phyloP scores from a whole-genome alignment of 2,888 invertebrate species.

The Zygogramma bicolorata region DNA sequence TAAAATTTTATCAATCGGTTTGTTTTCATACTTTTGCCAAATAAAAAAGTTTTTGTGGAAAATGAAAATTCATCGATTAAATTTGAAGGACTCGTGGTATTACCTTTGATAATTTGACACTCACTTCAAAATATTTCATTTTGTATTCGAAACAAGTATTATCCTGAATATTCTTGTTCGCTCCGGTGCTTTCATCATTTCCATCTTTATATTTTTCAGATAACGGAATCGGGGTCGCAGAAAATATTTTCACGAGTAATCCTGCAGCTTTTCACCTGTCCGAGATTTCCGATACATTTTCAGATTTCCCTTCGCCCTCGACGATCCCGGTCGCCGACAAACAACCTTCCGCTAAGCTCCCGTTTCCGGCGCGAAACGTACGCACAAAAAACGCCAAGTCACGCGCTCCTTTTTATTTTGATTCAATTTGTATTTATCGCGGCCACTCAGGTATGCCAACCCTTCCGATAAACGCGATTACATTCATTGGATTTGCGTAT shows the following conservation, averaged over 20 bases:
- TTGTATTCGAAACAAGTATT: too few relatives aligned
- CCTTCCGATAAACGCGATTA: slow-evolving; percentile 42
- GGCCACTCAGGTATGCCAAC: slow-evolving; percentile 43
- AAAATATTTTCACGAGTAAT: background rate
- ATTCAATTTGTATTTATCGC: slow-evolving; percentile 41
- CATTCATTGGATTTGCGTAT: slow-evolving; percentile 47
- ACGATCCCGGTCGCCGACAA: background rate
- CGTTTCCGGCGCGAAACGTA: slow-evolving; percentile 15
- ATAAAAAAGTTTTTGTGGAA: too few relatives aligned
- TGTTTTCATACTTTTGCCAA: too few relatives aligned
- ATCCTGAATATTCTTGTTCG: too few relatives aligned
- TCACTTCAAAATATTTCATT: too few relatives aligned
- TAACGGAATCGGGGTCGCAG: too few relatives aligned
- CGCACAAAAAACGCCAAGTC: slow-evolving; percentile 35
- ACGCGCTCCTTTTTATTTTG: slow-evolving; percentile 38
- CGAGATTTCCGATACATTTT: background rate
- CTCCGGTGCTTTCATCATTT: background rate
- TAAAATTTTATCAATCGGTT: too few relatives aligned
- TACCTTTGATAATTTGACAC: too few relatives aligned
- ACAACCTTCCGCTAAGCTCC: slow-evolving; percentile 3
- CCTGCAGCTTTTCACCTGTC: background rate
- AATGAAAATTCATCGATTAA: too few relatives aligned
- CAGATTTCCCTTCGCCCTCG: background rate
- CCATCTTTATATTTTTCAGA: background rate
- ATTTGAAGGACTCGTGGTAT: too few relatives aligned